Evolutionary conservation across 1,140 invertebrate species (phyloP), one percentile per base, ranked within the genome.

Genomic region (Dolichoris vasculosae): DNA sequence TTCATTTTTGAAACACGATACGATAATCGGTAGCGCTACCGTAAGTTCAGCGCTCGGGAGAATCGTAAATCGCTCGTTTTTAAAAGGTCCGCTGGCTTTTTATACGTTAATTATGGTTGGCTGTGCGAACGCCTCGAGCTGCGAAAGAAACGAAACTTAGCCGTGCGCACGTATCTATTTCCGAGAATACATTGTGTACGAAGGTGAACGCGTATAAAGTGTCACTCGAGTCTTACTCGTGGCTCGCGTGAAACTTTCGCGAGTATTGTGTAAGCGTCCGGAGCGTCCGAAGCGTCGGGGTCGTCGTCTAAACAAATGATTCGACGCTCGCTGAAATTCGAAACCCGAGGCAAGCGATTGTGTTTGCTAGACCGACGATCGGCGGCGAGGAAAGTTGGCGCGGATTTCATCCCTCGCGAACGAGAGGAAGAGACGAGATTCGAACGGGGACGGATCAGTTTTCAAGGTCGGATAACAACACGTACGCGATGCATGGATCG

Each of bases 251-350:
- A 51, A 67, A 80, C 35, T 80, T 80, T 80, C 78, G 3, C 59
- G 38, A 38, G 30, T 23, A 32, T 69, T 69, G 63, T 20, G 59
- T 13, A 40, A 81, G 79, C 55, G 55, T 2, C 2, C 20, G 20
- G 2, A 59, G 4, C 2, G 23, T 17, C 48, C 20, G 8, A 73
- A 43, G 23, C 38, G 38, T n/a, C 35, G 23, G 23, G 55, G 20
- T 26, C 55, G 32, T 32, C 75, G 77, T 38, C 48, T 63, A 77
- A 77, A 77, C 75, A 77, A 77, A 77, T 13, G 64, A n/a, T 67
- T 32, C n/a, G 64, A 9, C 67, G 40, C 2, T n/a, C 17, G 38
- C 32, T 13, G 69, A 43, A 43, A 73, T n/a, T 73, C 23, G 23
- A 73, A 43, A 73, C 23, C 23, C 32, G 38, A 73, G n/a, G n/a